Evolutionary conservation across 2,797 vertebrate genomes (phyloP).

Genomic region (Petrocephalus sullivani): DNA sequence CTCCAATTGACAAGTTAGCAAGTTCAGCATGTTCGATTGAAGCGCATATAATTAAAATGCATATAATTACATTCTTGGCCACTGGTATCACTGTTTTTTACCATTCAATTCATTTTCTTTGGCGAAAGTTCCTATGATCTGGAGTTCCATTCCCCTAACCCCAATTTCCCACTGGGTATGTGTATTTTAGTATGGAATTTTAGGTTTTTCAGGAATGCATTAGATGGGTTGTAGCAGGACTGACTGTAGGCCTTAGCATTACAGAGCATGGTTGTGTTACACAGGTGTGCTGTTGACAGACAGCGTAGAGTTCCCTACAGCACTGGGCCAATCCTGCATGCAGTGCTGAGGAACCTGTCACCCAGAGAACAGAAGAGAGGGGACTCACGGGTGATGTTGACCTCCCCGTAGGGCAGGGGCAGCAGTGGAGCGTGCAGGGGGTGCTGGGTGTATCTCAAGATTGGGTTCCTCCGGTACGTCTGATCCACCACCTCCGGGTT

Average conservation of each 20-base stretch:
- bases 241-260: not conserved
- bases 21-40: not conserved
- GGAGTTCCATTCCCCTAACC: not conserved
- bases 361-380: not conserved
- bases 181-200: not conserved
- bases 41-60: not conserved
- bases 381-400: conserved; percentile 73
- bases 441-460: conserved; percentile 87
- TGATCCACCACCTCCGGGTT: conserved; percentile 87
- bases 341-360: not conserved
- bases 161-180: not conserved
- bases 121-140: not conserved
- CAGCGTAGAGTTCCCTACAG: not conserved
- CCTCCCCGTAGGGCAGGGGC: conserved; percentile 81
- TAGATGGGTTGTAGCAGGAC: not conserved
- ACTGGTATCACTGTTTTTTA: not conserved
- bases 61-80: not conserved
- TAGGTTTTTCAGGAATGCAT: not conserved
- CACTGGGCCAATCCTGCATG: not conserved
- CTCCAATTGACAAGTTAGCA: not conserved
- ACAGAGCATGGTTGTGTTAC: not conserved
- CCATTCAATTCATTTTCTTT: not conserved
- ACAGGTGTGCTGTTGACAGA: not conserved
- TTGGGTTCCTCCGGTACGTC: conserved; percentile 86
- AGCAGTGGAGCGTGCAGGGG: conserved; percentile 86